Evolutionary conservation across 1,140 invertebrate genomes (phyloP), one percentile per base, ranked within the genome.

Genomic region (Leptopilina boulardi): DNA sequence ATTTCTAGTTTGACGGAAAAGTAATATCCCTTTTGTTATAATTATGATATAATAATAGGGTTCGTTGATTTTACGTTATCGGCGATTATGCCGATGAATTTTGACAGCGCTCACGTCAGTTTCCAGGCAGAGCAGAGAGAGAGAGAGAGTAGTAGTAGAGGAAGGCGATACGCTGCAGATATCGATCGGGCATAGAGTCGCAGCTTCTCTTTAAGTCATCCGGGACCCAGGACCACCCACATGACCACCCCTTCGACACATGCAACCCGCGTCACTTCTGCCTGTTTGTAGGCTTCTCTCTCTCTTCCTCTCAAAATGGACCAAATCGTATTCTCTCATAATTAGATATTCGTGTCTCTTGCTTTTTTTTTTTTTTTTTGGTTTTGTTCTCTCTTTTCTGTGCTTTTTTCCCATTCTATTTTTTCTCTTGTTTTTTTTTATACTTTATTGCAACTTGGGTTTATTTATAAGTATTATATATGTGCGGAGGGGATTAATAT

Each of bases 171-270:
- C 81, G 86, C 83, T 88, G 87, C 84, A 84, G 85, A 88, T 90
- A 90, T 90, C 89, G 88, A 90, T 89, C 88, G 84, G n/a, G 81
- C 77, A 82, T 80, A 80, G 85, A 88, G 85, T 90, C 85, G 87
- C 89, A 90, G 89, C 89, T 89, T 90, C 89, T 88, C 89, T 90
- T 89, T 88, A 89, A 90, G 88, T 90, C 84, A 88, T 89, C 88
- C 85, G 85, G 84, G 82, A 85, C 79, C 79, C 71, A 56, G 80
- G 70, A 73, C 78, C 72, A 76, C 77, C 78, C 83, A 80, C 82
- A 80, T 77, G 38, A 77, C 82, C 82, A 77, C 75, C 80, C 78
- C 66, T 70, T 56, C 72, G 73, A 15, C 70, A 66, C 80, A 66
- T 80, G 78, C 79, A 77, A 78, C 70, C 75, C 77, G 47, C 79